Evolutionary conservation across 1,140 invertebrate species (phyloP).

Genomic region (Drosophila tsacasi): DNA sequence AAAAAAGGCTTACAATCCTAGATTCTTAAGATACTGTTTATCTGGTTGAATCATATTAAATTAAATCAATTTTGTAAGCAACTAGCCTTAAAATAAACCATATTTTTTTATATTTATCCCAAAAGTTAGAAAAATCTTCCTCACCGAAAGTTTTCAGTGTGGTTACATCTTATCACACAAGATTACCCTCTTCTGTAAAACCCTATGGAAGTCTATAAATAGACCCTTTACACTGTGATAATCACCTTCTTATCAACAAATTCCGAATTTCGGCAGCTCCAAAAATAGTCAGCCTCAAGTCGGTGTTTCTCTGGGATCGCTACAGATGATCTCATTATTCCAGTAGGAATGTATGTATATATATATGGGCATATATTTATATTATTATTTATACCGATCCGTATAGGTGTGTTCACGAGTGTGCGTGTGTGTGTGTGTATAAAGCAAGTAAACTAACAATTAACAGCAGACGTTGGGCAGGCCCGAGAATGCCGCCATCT

Average conservation of each 20-base stretch:
- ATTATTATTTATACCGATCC: constrained; percentile 39
- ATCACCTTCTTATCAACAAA: constrained; percentile 31
- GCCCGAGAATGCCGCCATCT: constrained; percentile 53
- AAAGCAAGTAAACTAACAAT: constrained; percentile 74
- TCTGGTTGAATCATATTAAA: too few species aligned
- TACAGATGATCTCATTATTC: constrained; percentile 53
- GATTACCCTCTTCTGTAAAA: constrained; percentile 6
- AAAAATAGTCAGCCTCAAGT: constrained; percentile 26
- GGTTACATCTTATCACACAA: constrained; percentile 11
- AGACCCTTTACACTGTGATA: constrained; percentile 30
- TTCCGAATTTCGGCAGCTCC: constrained; percentile 30
- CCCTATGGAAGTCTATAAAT: constrained; percentile 23
- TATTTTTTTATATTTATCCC: neutral
- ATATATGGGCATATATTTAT: constrained; percentile 43
- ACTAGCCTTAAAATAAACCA: neutral
- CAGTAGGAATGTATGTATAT: constrained; percentile 5
- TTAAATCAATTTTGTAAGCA: too few species aligned
- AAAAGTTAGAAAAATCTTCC: neutral
- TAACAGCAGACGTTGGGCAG: constrained; percentile 64
- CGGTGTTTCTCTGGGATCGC: constrained; percentile 12
- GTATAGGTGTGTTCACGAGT: constrained; percentile 10
- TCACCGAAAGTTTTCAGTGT: constrained; percentile 2
- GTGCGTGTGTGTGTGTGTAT: constrained; percentile 28
- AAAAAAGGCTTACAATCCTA: too few species aligned
- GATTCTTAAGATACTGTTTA: too few species aligned